A percentile compares a stretch with the other conserved stretches of the same genome.
Evolutionary conservation across 2,888 invertebrate species (phyloP).

Genomic region (Agrotis puta): DNA sequence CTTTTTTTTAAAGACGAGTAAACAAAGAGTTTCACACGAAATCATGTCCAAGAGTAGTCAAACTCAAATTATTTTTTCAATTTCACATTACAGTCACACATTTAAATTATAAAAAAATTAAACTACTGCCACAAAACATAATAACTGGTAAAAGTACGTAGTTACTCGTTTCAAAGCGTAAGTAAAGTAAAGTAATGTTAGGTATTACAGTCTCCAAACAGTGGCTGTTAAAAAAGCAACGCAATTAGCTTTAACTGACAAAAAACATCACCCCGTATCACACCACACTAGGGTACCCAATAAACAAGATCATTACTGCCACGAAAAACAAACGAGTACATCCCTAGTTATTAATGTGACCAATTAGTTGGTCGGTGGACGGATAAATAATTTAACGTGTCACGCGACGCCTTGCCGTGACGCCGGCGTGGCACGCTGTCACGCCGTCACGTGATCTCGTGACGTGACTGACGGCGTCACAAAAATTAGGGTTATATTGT

Average conservation of each 20-base stretch:
- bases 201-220: too few species aligned
- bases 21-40: too few species aligned
- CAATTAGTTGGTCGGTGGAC: conserved; percentile 61
- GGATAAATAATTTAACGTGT: conserved; percentile 65
- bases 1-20: too few species aligned
- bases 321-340: conserved; percentile 43
- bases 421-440: conserved; percentile 75
- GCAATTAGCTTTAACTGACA: neutral
- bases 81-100: too few species aligned
- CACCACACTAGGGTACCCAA: conserved; percentile 1
- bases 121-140: too few species aligned
- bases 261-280: conserved; percentile 1
- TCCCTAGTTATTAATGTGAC: conserved; percentile 57
- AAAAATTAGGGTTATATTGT: conserved; percentile 60
- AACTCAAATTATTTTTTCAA: too few species aligned
- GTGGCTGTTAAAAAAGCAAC: neutral
- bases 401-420: conserved; percentile 68
- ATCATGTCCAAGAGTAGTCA: too few species aligned
- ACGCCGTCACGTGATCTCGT: conserved; percentile 64
- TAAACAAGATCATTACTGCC: conserved; percentile 39
- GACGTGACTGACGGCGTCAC: conserved; percentile 45
- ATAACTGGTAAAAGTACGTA: too few species aligned
- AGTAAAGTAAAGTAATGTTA: too few species aligned
- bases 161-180: too few species aligned
- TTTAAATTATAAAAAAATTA: too few species aligned